These are phyloP conservation scores for Cremastinae sp. DNA, from an alignment of 2,888 invertebrate species.

Conservation along the genomic window DNA sequence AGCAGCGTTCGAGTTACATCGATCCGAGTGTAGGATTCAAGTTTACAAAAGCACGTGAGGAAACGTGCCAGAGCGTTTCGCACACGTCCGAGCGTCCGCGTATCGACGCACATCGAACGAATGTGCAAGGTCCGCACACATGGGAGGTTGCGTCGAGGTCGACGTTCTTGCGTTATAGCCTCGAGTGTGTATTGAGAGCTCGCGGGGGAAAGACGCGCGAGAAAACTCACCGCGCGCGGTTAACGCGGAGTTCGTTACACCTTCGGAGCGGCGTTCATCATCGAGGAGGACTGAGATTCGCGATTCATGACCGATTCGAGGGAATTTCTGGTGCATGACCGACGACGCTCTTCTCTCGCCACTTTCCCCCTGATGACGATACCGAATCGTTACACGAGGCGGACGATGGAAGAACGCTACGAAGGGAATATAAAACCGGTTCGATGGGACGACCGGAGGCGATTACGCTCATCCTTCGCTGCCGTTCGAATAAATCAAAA, in stretches of 20 bases:
- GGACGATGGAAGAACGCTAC: too few species aligned
- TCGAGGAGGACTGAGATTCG: not conserved
- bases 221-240: conserved; percentile 20
- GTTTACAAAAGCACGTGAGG: conserved; percentile 40
- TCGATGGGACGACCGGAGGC: too few species aligned
- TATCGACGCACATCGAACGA: conserved; percentile 25
- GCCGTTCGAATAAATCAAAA: not conserved
- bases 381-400: too few species aligned
- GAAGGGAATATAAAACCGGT: too few species aligned
- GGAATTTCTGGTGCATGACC: not conserved
- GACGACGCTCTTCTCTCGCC: conserved; percentile 6
- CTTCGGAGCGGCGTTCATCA: too few species aligned
- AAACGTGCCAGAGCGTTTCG: conserved; percentile 28
- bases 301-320: conserved; percentile 4
- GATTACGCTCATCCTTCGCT: not conserved
- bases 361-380: too few species aligned
- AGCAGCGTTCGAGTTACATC: conserved; percentile 18
- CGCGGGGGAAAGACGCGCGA: conserved; percentile 10
- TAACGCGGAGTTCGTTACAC: not conserved
- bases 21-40: conserved; percentile 27
- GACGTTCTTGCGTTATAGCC: conserved; percentile 53
- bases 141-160: conserved; percentile 55
- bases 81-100: conserved; percentile 14
- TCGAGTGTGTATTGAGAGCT: conserved; percentile 2
- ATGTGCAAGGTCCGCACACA: not conserved